Evolutionary conservation across 2,797 vertebrate species (phyloP), one percentile per base, ranked within the genome.

Genomic region (Siniperca undulata): DNA sequence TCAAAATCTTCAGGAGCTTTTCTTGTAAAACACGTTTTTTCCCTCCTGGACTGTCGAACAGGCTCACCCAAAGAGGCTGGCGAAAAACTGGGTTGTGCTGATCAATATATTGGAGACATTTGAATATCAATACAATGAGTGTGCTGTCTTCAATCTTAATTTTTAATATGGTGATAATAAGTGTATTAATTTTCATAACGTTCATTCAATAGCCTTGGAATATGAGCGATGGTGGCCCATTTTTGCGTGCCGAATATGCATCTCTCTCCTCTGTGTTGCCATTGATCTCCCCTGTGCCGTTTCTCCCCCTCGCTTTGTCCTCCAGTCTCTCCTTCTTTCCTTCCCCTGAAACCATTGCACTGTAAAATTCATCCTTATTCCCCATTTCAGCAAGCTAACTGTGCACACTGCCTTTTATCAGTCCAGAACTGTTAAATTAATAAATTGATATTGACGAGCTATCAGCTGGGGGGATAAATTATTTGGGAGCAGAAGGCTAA

Each of bases 391-490:
- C 88, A 83, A 83, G 86, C 94, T 94, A 94, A 94, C 92, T 91
- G 86, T 86, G 91, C 72, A 36, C 89, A 89, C 90, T 91, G 97
- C 96, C 97, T 97, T 98, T 98, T 97, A 98, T 98, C 97, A 98
- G 94, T 90, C 93, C 92, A 93, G 90, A 94, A 94, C 94, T 95
- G 97, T 99, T 98, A 97, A 98, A 97, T 98, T 98, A 98, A 99
- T 98, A 97, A 99, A 99, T 98, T 98, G 98, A 98, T 98, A 99
- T 99, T 99, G 98, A 98, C 96, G 96, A 98, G 96, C 97, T 96
- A 97, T 99, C 98, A 98, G 96, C 94, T 92, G 88, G 95, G 94
- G 95, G 97, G 97, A 97, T 98, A 98, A 98, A 98, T 98, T 97
- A 98, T 97, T 98, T 97, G 97, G 97, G 96, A 96, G 97, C 96